phyloP scores from a whole-genome alignment of 2,888 invertebrate species.

The Sepioteuthis lessoniana region DNA sequence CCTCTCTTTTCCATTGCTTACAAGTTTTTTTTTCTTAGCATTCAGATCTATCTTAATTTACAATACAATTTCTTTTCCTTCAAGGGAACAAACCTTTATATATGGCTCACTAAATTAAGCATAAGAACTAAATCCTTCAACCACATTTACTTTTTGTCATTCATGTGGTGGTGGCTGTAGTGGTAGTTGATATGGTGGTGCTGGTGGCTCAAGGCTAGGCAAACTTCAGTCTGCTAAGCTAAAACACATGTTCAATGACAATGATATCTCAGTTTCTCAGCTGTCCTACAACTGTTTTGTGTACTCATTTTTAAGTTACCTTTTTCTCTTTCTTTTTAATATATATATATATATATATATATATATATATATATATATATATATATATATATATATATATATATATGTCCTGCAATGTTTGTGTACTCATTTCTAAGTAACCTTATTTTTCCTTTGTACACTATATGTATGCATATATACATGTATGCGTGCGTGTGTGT shows the following conservation, averaged over 20 bases:
- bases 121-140: not conserved
- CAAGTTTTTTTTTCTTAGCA: not conserved
- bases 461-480: too few relatives aligned
- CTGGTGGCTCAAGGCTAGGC: not conserved
- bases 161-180: too few relatives aligned
- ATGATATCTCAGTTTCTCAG: too few relatives aligned
- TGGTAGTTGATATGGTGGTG: not conserved
- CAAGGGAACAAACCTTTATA: not conserved
- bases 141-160: not conserved
- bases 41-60: not conserved
- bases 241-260: not conserved
- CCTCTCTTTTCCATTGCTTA: too few relatives aligned
- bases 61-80: not conserved
- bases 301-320: not conserved
- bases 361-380: too few relatives aligned
- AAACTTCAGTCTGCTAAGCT: not conserved
- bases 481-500: not conserved
- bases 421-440: not conserved
- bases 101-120: not conserved
- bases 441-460: too few relatives aligned
- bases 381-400: too few relatives aligned
- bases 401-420: not conserved
- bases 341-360: too few relatives aligned
- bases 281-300: not conserved
- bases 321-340: too few relatives aligned